Evolutionary conservation across 1,140 invertebrate genomes (phyloP).

Genomic region (Drosophila saltans): DNA sequence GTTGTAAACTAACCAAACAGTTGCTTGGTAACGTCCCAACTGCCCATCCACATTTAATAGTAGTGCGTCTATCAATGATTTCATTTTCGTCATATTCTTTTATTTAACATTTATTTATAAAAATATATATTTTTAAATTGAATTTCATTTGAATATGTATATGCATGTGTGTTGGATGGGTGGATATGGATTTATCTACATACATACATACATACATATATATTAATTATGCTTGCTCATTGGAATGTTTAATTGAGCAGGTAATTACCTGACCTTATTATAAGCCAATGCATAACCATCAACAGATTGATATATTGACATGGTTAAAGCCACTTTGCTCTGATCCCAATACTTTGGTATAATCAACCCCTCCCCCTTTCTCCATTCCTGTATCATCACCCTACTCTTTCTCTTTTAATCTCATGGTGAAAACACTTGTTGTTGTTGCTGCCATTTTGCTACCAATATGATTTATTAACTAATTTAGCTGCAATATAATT

Average conservation of each 20-base stretch:
- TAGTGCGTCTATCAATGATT: slow-evolving; percentile 16
- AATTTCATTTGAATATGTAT: slow-evolving; percentile 57
- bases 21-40: slow-evolving; percentile 18
- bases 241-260: slow-evolving; percentile 53
- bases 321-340: not conserved
- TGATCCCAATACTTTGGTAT: not conserved
- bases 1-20: slow-evolving; percentile 44
- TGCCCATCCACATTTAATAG: not conserved
- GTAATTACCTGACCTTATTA: slow-evolving; percentile 53
- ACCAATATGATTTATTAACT: slow-evolving; percentile 68
- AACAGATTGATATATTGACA: slow-evolving; percentile 22
- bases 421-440: slow-evolving; percentile 11
- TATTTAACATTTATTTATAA: slow-evolving; percentile 53
- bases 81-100: slow-evolving; percentile 27
- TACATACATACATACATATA: slow-evolving; percentile 24
- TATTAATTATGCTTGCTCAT: slow-evolving; percentile 34
- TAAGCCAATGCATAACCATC: slow-evolving; percentile 21
- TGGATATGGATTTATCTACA: too few species aligned
- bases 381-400: too few species aligned
- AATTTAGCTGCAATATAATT: slow-evolving; percentile 69
- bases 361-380: not conserved
- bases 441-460: slow-evolving; percentile 16
- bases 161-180: too few species aligned
- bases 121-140: slow-evolving; percentile 70
- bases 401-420: too few species aligned